Evolutionary conservation across 2,888 invertebrate species (phyloP), one percentile per base, ranked within the genome.

Genomic region (Agrilus biguttatus): DNA sequence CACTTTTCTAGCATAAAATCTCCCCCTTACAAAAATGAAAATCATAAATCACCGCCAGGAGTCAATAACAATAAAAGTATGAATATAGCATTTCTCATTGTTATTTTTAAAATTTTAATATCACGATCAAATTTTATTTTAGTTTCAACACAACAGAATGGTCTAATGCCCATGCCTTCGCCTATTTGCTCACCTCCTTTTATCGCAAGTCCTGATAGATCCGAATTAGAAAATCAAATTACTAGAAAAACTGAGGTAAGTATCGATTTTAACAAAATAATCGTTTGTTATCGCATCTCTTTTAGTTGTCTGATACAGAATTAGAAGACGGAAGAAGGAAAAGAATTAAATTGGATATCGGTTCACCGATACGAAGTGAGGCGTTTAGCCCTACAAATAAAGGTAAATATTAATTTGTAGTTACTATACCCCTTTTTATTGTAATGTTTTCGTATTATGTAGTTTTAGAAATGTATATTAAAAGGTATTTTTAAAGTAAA

Each of bases 1-100:
- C 73, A 74, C 57, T 65, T 77, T 39, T 60, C 63, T 14, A 48
- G 55, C 13, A 49, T 59, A 41, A 56, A 55, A 42, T 61, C 61
- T 8, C 59, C 61, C 0, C 57, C 57, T 19, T 54, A 54, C 38
- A 45, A 50, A 42, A 52, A 54, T 53, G 44, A 53, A 51, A 23
- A 47, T 54, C 41, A 53, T 19, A 37, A 37, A 37, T 21, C 14
- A 23, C 14, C 23, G 12, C 10, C 10, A 7, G 38, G 14, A 5
- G 37, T 17, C 14, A 36, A 14, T 19, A 36, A 36, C 17, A 36
- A 36, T 17, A 36, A 36, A 34, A 34, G 35, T 34, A 34, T 13
- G 35, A 5, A 21, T 17, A 17, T n/a, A n/a, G n/a, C 17, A 17
- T 21, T 21, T 21, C 21, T 6, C 4, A 21, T 21, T 21, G 5